phyloP scores from a whole-genome alignment of 2,888 invertebrate species.

The Actias luna region DNA sequence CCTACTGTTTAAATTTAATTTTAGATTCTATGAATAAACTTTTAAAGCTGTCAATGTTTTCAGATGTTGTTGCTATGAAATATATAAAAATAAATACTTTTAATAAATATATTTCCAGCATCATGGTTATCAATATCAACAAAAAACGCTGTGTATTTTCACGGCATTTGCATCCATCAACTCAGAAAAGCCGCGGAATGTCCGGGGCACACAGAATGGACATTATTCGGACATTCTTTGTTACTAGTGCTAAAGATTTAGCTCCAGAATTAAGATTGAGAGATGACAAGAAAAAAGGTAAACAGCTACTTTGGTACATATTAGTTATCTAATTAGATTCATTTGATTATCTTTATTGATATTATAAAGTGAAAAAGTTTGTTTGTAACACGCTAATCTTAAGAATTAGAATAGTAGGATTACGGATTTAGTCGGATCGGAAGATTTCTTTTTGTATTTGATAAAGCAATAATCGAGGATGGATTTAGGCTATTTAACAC shows the following conservation, averaged over 20 bases:
- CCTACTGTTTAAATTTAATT: too few species aligned
- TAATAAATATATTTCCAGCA: conserved; percentile 62
- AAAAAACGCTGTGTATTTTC: conserved; percentile 87
- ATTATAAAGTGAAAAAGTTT: too few species aligned
- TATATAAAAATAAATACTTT: neutral
- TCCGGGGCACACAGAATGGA: conserved; percentile 86
- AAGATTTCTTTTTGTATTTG: too few species aligned
- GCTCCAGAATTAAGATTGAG: conserved; percentile 52
- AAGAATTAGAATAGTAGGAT: too few species aligned
- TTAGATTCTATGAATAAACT: too few species aligned
- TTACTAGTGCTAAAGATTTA: conserved; percentile 83
- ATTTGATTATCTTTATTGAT: too few species aligned
- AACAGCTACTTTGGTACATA: conserved; percentile 8
- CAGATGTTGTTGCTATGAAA: too few species aligned
- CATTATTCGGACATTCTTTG: conserved; percentile 88
- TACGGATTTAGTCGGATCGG: too few species aligned
- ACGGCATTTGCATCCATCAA: conserved; percentile 82
- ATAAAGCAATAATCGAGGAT: too few species aligned
- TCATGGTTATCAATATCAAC: conserved; percentile 84
- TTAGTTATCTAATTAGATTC: neutral
- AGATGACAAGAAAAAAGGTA: conserved; percentile 42
- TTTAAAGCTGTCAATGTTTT: neutral
- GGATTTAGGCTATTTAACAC: too few species aligned
- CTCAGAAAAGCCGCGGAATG: conserved; percentile 79
- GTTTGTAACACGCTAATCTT: too few species aligned